These are phyloP conservation scores for Cepaea hortensis DNA, from an alignment of 2,888 invertebrate species.

Conservation along the genomic window DNA sequence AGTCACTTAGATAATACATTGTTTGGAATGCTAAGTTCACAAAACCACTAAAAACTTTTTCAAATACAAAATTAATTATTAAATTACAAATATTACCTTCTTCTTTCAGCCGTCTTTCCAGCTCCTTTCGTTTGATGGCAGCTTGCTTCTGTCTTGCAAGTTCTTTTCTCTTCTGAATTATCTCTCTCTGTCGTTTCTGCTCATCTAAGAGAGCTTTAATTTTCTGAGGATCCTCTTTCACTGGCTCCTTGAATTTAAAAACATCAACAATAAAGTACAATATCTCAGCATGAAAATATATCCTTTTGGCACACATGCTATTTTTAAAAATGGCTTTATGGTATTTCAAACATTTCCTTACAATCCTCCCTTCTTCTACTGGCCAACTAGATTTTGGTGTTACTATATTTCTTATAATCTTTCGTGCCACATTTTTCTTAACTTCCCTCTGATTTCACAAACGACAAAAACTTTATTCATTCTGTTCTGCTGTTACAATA, in stretches of 20 bases:
- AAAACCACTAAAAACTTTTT: no score
- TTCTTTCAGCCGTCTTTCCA: slow-evolving; percentile 29
- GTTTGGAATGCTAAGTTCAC: no score
- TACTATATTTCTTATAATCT: neutral
- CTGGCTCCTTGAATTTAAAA: slow-evolving; percentile 24
- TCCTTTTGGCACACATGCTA: neutral
- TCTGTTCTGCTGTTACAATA: no score
- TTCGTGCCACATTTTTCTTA: neutral
- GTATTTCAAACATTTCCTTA: neutral
- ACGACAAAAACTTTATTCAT: no score
- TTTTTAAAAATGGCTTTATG: neutral
- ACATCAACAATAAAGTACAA: neutral
- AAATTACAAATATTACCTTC: slow-evolving; percentile 21
- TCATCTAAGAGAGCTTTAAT: slow-evolving; percentile 38
- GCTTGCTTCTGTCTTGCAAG: slow-evolving; percentile 43
- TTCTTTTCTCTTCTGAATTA: slow-evolving; percentile 41
- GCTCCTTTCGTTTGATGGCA: slow-evolving; percentile 35
- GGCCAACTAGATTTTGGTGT: no score
- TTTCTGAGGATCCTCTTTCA: slow-evolving; percentile 28
- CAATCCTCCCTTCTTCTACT: no score
- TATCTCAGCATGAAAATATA: neutral
- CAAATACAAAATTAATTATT: no score
- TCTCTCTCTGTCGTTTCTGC: slow-evolving; percentile 32
- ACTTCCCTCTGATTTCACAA: no score
- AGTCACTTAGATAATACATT: no score